A percentile compares a stretch with the other conserved stretches of the same genome.
phyloP scores from a whole-genome alignment of 2,888 invertebrate genomes.

The Nemoura dubitans region DNA sequence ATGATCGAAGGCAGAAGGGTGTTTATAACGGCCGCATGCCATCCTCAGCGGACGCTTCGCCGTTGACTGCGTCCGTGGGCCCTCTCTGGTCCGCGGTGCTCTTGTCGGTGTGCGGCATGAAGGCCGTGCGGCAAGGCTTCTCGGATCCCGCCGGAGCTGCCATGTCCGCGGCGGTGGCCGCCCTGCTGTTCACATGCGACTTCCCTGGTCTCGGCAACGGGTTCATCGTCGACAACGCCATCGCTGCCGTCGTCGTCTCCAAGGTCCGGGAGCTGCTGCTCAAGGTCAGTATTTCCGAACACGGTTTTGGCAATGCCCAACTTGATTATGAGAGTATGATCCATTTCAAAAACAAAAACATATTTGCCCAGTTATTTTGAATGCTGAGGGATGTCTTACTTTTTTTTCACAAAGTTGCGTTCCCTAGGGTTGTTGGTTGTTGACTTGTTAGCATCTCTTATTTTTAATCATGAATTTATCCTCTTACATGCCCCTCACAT shows the following conservation, averaged over 20 bases:
- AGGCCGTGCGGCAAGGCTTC: slow-evolving; percentile 88
- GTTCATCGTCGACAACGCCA: slow-evolving; percentile 91
- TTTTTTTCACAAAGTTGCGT: too few species aligned
- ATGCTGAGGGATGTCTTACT: too few species aligned
- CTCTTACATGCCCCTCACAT: too few species aligned
- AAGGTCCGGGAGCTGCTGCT: slow-evolving; percentile 92
- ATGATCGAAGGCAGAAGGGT: too few species aligned
- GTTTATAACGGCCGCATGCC: too few species aligned
- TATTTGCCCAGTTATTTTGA: too few species aligned
- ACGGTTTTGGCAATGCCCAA: background rate
- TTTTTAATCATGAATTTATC: too few species aligned
- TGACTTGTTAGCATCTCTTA: too few species aligned
- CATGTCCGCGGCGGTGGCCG: slow-evolving; percentile 88
- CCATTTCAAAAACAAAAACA: too few species aligned
- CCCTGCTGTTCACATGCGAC: slow-evolving; percentile 88
- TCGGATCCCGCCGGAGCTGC: slow-evolving; percentile 93
- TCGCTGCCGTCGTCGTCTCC: slow-evolving; percentile 86
- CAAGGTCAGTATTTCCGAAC: slow-evolving; percentile 69
- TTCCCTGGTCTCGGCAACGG: slow-evolving; percentile 81
- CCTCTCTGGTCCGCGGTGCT: slow-evolving; percentile 81
- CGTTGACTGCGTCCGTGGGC: slow-evolving; percentile 81
- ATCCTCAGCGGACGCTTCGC: slow-evolving; percentile 76
- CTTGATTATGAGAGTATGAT: too few species aligned
- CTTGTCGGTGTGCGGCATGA: slow-evolving; percentile 85
- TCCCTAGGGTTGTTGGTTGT: too few species aligned